These are phyloP conservation scores for Pachyseris speciosa DNA, from an alignment of 64 coral and sea anemone genomes.

Conservation along the genomic window DNA sequence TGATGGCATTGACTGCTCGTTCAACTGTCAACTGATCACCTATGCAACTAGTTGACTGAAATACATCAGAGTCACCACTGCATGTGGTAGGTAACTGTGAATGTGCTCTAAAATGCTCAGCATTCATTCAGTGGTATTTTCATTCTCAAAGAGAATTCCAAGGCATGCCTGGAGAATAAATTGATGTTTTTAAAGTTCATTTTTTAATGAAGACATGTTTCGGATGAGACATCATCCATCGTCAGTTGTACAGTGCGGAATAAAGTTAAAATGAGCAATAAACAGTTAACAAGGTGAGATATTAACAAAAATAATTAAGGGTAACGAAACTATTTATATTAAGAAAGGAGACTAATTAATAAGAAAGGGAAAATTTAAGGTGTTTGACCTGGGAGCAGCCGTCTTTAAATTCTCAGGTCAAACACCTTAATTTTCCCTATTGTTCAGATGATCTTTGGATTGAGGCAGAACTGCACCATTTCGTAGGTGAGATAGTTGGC, in stretches of 20 bases:
- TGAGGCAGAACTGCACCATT: neutral
- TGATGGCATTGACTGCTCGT: slow-evolving; percentile 25
- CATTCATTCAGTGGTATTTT: slow-evolving; percentile 33
- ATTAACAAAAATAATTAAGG: too few relatives aligned
- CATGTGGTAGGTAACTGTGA: slow-evolving; percentile 25
- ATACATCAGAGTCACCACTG: slow-evolving; percentile 25
- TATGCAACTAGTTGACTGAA: neutral
- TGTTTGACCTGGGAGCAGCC: too few relatives aligned
- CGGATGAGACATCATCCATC: too few relatives aligned
- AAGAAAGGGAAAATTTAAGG: too few relatives aligned
- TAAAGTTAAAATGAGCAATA: too few relatives aligned
- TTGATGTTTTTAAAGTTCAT: too few relatives aligned
- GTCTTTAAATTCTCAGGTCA: too few relatives aligned
- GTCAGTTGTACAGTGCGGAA: too few relatives aligned
- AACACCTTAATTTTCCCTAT: neutral
- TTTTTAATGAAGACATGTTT: too few relatives aligned
- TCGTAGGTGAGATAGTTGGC: neutral
- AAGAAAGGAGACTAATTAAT: too few relatives aligned
- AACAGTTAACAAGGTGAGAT: too few relatives aligned
- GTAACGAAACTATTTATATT: too few relatives aligned
- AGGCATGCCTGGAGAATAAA: neutral
- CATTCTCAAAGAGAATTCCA: slow-evolving; percentile 35
- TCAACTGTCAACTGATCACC: slow-evolving; percentile 53
- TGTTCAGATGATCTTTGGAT: neutral
- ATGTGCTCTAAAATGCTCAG: slow-evolving; percentile 30